Conservation (phyloP, 2,888 invertebrate species). For the Diploptera punctata region DNA sequence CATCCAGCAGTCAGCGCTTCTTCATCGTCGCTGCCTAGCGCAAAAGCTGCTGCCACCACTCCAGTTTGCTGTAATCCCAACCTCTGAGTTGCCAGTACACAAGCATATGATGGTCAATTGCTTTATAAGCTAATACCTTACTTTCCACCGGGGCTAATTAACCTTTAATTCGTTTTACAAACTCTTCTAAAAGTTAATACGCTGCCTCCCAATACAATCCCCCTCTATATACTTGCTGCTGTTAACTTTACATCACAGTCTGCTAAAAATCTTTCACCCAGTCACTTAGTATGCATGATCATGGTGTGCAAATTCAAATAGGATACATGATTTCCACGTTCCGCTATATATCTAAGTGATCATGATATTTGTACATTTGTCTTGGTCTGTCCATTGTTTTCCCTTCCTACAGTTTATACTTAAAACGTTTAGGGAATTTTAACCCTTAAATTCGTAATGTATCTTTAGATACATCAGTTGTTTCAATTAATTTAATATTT, state of each 20-base stretch:
- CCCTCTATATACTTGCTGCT: background rate
- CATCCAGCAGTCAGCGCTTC: background rate
- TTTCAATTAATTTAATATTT: too few relatives aligned
- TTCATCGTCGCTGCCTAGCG: background rate
- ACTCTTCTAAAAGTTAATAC: constrained; percentile 31
- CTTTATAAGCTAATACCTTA: constrained; percentile 31
- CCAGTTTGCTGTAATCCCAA: constrained; percentile 17
- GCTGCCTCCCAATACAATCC: background rate
- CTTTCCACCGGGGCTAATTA: constrained; percentile 24
- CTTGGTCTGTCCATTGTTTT: too few relatives aligned
- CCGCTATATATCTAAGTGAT: too few relatives aligned
- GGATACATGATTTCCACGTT: too few relatives aligned
- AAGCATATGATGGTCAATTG: constrained; percentile 20
- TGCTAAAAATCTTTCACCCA: too few relatives aligned
- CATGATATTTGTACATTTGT: too few relatives aligned
- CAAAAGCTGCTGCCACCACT: constrained; percentile 14
- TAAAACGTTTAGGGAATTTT: too few relatives aligned
- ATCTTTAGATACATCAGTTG: too few relatives aligned
- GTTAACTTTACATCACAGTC: constrained; percentile 9
- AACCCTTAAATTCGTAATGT: too few relatives aligned
- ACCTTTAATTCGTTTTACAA: constrained; percentile 30
- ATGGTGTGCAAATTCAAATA: too few relatives aligned
- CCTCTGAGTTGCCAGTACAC: constrained; percentile 11
- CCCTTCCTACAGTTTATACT: too few relatives aligned
- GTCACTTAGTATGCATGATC: too few relatives aligned